These are phyloP conservation scores for Pangasius djambal DNA, from an alignment of 2,797 vertebrate genomes.

Conservation along the genomic window DNA sequence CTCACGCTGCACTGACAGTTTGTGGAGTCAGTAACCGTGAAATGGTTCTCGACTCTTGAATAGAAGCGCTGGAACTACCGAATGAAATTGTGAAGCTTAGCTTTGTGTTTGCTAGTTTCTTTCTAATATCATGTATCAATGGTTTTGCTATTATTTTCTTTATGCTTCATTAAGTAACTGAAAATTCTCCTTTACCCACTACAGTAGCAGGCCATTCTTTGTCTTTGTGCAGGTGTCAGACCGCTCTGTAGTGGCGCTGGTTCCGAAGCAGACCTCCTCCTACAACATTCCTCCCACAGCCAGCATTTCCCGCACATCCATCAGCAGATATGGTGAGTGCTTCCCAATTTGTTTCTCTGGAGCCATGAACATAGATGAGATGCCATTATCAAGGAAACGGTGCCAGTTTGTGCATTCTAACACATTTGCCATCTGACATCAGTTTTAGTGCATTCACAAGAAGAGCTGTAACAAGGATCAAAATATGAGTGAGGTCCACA, in stretches of 20 bases:
- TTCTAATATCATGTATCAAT: constrained; percentile 27
- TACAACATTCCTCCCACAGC: constrained; percentile 96
- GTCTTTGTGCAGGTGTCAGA: constrained; percentile 84
- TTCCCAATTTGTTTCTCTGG: not conserved
- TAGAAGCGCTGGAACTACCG: not conserved
- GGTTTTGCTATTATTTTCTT: constrained; percentile 39
- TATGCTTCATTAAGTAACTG: constrained; percentile 35
- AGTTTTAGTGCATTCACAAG: not conserved
- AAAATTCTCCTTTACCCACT: constrained; percentile 20
- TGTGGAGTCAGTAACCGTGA: constrained; percentile 28
- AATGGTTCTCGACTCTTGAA: constrained; percentile 16
- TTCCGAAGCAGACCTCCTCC: constrained; percentile 97
- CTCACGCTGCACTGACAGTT: constrained; percentile 36
- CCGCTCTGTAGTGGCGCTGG: constrained; percentile 92
- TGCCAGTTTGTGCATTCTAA: not conserved
- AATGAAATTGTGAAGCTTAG: constrained; percentile 27
- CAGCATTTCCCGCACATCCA: constrained; percentile 94
- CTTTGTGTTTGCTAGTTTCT: constrained; percentile 14
- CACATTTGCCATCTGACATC: not conserved
- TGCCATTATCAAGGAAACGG: not conserved
- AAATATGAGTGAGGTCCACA: not conserved
- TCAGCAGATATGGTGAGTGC: constrained; percentile 95
- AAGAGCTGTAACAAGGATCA: not conserved
- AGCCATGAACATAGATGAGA: not conserved
- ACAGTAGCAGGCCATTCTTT: not conserved